phyloP scores from a whole-genome alignment of 2,113 vertebrate genomes.

The Willisornis vidua region DNA sequence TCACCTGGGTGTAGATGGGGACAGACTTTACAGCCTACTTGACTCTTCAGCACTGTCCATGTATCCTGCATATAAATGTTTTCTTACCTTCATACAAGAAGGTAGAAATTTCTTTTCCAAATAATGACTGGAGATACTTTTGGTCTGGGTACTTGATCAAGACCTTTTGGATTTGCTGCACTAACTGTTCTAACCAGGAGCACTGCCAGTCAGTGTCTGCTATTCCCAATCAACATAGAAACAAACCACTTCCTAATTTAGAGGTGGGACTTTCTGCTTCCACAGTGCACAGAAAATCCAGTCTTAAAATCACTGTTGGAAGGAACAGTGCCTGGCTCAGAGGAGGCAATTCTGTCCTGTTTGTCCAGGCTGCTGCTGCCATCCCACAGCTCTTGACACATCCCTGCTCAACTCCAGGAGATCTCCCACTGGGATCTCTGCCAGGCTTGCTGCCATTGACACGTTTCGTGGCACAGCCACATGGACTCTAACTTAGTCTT shows the following conservation, averaged over 20 bases:
- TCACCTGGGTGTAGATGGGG: background rate
- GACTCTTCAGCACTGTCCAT: background rate
- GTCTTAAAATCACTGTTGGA: background rate
- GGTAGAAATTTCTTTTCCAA: background rate
- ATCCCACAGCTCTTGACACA: background rate
- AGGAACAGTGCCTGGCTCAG: background rate
- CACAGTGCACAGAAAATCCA: background rate
- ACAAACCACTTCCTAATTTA: background rate
- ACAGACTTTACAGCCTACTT: background rate
- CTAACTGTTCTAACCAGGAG: background rate
- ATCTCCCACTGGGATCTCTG: accelerated
- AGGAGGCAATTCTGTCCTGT: background rate
- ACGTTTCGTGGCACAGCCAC: accelerated
- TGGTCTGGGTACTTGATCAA: background rate
- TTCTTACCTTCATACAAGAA: background rate
- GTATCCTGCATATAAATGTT: accelerated
- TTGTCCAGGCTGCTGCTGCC: background rate
- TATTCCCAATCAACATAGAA: accelerated
- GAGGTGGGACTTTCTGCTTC: background rate
- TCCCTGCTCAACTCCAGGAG: background rate
- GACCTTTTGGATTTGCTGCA: background rate
- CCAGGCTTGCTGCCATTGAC: background rate
- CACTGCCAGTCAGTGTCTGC: background rate
- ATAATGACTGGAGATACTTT: background rate
- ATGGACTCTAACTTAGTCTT: background rate